Evolutionary conservation across 2,797 vertebrate species (phyloP).

Genomic region (Halcyon badia): DNA sequence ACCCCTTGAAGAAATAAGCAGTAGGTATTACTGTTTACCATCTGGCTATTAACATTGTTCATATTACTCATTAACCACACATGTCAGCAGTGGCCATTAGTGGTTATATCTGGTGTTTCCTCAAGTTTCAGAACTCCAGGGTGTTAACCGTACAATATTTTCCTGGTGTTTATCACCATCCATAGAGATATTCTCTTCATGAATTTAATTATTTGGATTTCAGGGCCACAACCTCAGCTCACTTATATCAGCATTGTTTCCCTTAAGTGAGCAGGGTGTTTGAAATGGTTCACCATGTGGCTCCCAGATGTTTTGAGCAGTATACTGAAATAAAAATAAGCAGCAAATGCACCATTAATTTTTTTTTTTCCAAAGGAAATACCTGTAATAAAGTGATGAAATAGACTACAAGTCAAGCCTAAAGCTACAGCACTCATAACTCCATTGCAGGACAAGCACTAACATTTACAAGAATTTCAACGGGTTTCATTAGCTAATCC

Average conservation of each 20-base stretch:
- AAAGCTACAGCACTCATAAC: neutral
- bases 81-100: neutral
- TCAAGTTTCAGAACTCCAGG: neutral
- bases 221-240: neutral
- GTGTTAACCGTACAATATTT: neutral
- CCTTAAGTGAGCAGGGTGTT: neutral
- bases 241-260: neutral
- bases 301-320: neutral
- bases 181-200: neutral
- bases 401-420: neutral
- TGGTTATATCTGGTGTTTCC: neutral
- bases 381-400: neutral
- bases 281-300: neutral
- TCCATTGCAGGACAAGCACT: neutral
- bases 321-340: neutral
- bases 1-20: constrained; percentile 81
- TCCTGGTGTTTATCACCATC: neutral
- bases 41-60: neutral
- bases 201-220: neutral
- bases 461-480: neutral
- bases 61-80: neutral
- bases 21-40: constrained; percentile 1
- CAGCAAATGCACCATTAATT: neutral
- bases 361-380: neutral
- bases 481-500: neutral